A percentile compares a stretch with the other conserved stretches of the same genome.
phyloP scores from a whole-genome alignment of 1,140 invertebrate genomes.

The Trissolcus basalis region DNA sequence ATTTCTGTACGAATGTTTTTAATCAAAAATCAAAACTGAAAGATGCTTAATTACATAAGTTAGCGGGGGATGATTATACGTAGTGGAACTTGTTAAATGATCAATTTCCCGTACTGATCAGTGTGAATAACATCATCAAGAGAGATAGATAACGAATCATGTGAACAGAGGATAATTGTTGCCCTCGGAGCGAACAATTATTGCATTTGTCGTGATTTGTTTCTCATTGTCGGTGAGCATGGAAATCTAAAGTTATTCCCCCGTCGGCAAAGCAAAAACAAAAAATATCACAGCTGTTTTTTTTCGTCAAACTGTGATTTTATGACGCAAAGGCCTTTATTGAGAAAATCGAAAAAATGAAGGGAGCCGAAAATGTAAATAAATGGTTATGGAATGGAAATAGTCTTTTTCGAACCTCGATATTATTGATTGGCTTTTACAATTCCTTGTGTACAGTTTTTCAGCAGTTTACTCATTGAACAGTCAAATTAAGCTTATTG shows the following conservation, averaged over 20 bases:
- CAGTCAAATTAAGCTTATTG: neutral
- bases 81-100: conserved; percentile 26
- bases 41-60: conserved; percentile 41
- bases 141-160: conserved; percentile 11
- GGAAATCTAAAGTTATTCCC: no score
- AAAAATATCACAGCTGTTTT: neutral
- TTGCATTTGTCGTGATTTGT: neutral
- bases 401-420: neutral
- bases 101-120: conserved; percentile 27
- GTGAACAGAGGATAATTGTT: conserved; percentile 1
- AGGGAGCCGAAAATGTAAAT: no score
- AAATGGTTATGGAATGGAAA: no score
- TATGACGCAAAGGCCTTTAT: no score
- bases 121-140: conserved; percentile 16
- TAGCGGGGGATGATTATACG: conserved; percentile 17
- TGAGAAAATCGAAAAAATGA: no score
- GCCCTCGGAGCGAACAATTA: neutral
- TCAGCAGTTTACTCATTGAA: neutral
- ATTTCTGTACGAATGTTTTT: conserved; percentile 33
- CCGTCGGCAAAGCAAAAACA: neutral
- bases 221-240: no score
- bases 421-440: conserved; percentile 2
- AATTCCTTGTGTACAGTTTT: neutral
- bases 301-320: no score
- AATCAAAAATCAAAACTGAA: conserved; percentile 15